phyloP scores from a whole-genome alignment of 2,113 vertebrate genomes.

The Sialia sialis region DNA sequence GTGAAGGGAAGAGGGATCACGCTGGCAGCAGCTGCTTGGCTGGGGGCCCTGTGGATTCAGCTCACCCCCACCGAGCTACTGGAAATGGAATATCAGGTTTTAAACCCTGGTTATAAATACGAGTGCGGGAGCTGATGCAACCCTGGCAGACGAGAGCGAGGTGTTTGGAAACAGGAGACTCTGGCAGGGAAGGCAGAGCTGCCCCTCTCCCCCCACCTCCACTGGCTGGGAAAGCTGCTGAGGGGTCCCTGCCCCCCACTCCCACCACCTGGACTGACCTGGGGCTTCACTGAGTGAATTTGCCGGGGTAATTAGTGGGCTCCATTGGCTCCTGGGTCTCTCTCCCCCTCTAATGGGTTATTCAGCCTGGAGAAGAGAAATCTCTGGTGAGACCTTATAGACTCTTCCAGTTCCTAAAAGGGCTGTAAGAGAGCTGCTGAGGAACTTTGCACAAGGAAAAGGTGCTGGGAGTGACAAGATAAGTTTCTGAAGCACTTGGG shows the following conservation, averaged over 20 bases:
- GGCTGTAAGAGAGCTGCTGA: not conserved
- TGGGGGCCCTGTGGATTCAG: slow-evolving; percentile 38
- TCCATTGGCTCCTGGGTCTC: not conserved
- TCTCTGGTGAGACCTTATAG: not conserved
- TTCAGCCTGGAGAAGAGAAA: not conserved
- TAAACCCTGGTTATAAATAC: slow-evolving; percentile 60
- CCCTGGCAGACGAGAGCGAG: not conserved
- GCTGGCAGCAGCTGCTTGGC: slow-evolving; percentile 74
- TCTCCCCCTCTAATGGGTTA: not conserved
- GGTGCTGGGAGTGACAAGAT: not conserved
- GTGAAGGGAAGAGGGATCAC: slow-evolving; percentile 60
- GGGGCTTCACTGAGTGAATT: not conserved
- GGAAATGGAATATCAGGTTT: slow-evolving; percentile 69
- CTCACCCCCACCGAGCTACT: slow-evolving; percentile 53
- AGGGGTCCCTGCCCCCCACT: not conserved
- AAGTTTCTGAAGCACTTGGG: not conserved
- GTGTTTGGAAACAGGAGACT: slow-evolving; percentile 45
- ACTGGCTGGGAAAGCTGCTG: not conserved
- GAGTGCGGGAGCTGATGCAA: slow-evolving; percentile 59
- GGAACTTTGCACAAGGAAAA: not conserved
- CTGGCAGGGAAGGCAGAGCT: not conserved
- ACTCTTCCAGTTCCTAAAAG: not conserved
- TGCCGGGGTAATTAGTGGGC: rapidly evolving
- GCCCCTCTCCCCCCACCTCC: not conserved
- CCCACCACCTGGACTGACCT: rapidly evolving